Evolutionary conservation across 2,888 invertebrate species (phyloP).

Genomic region (Pristionchus exspectatus): DNA sequence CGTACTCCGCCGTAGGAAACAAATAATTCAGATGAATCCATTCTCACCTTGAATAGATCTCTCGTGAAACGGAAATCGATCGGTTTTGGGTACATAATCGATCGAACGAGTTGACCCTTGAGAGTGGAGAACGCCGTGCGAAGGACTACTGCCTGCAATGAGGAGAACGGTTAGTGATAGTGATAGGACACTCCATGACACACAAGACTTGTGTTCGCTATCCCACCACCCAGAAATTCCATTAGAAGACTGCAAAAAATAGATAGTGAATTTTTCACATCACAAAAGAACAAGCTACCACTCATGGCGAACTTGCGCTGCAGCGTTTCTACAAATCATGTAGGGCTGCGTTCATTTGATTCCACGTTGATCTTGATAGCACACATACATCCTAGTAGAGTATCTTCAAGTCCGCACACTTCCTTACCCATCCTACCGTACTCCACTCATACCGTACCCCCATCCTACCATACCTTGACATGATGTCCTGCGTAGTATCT

Average conservation of each 20-base stretch:
- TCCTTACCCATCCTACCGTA: not conserved
- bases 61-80: constrained; percentile 83
- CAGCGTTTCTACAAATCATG: not conserved
- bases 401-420: not conserved
- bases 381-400: too few relatives aligned
- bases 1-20: too few relatives aligned
- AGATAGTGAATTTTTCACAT: too few relatives aligned
- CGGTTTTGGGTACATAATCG: constrained; percentile 83
- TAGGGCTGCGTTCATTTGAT: not conserved
- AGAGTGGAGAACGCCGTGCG: constrained; percentile 84
- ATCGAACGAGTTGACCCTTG: constrained; percentile 85
- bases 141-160: constrained; percentile 86
- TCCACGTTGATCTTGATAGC: too few relatives aligned
- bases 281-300: too few relatives aligned
- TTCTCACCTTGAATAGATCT: constrained; percentile 81
- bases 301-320: not conserved
- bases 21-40: too few relatives aligned
- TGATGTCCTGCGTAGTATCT: constrained; percentile 81
- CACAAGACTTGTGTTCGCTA: too few relatives aligned
- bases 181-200: too few relatives aligned
- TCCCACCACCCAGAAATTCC: too few relatives aligned
- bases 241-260: too few relatives aligned
- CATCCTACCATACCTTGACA: constrained; percentile 69
- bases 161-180: too few relatives aligned
- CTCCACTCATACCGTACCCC: not conserved